Conservation (phyloP, 2,113 vertebrate genomes). For the Albula goreensis region DNA sequence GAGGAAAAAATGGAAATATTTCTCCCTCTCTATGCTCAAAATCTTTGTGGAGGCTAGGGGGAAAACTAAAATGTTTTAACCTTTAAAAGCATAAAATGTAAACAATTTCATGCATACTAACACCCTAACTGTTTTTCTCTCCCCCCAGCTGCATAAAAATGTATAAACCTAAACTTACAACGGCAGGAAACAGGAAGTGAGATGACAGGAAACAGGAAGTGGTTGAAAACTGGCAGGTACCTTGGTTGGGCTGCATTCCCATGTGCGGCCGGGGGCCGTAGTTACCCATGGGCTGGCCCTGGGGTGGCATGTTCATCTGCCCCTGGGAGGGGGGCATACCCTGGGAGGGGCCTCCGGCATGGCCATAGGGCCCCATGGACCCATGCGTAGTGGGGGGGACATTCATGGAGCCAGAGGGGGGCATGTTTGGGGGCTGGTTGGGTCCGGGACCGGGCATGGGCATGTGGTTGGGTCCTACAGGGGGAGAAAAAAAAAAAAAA, state of each 20-base stretch:
- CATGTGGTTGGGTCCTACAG: slow-evolving; percentile 92
- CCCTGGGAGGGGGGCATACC: slow-evolving; percentile 85
- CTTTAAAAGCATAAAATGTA: too few species aligned
- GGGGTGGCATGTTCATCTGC: slow-evolving; percentile 91
- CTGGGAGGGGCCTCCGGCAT: slow-evolving; percentile 89
- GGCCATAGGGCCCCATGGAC: slow-evolving; percentile 94
- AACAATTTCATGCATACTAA: too few species aligned
- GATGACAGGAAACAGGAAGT: too few species aligned
- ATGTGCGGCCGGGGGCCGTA: slow-evolving; percentile 95
- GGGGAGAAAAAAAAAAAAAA: slow-evolving; percentile 49
- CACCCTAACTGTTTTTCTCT: too few species aligned
- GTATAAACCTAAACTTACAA: too few species aligned
- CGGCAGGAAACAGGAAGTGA: too few species aligned
- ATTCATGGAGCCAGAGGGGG: slow-evolving; percentile 87
- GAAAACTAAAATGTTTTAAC: too few species aligned
- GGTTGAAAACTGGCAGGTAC: slow-evolving; percentile 55
- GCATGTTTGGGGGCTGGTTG: slow-evolving; percentile 90
- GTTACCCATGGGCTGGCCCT: slow-evolving; percentile 91
- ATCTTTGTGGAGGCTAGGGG: too few species aligned
- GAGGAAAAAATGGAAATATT: too few species aligned
- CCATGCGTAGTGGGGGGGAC: slow-evolving; percentile 92
- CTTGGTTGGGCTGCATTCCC: slow-evolving; percentile 97
- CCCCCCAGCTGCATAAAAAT: too few species aligned
- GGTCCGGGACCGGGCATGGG: slow-evolving; percentile 97
- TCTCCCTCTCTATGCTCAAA: too few species aligned